These are phyloP conservation scores for Trididemnum clinides DNA, from an alignment of 23 tunicate genomes.

Conservation along the genomic window DNA sequence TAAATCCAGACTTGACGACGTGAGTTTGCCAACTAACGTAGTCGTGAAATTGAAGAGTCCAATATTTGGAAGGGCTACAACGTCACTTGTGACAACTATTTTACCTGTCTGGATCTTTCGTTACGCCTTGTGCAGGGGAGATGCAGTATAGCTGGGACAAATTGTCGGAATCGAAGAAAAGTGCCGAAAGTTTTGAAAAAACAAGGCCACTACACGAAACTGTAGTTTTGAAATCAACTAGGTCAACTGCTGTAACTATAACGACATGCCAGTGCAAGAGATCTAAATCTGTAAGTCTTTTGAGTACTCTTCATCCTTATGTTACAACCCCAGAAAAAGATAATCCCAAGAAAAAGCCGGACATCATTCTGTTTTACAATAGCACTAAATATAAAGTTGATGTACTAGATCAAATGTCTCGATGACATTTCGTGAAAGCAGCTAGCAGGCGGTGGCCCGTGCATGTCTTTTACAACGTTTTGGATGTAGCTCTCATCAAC, in stretches of 20 bases:
- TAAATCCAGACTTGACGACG: not conserved
- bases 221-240: not conserved
- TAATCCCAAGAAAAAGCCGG: constrained; percentile 14
- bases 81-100: constrained; percentile 7
- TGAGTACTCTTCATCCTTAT: constrained; percentile 17
- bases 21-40: not conserved
- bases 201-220: not conserved
- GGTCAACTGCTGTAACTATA: not conserved
- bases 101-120: constrained; percentile 4
- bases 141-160: constrained; percentile 23
- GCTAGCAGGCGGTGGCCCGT: constrained; percentile 36
- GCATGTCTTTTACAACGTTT: constrained; percentile 31
- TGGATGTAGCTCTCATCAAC: constrained; percentile 9
- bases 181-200: not conserved
- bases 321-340: not conserved
- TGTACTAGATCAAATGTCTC: not conserved
- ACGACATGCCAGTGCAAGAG: constrained; percentile 14
- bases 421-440: constrained; percentile 5
- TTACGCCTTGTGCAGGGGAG: not conserved
- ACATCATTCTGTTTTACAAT: not conserved
- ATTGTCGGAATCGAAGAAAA: not conserved
- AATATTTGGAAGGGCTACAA: not conserved
- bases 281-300: not conserved
- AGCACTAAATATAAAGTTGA: not conserved
- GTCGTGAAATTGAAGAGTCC: not conserved